Evolutionary conservation across 2,888 invertebrate species (phyloP), one percentile per base, ranked within the genome.

Genomic region (Cephus pygmeus): DNA sequence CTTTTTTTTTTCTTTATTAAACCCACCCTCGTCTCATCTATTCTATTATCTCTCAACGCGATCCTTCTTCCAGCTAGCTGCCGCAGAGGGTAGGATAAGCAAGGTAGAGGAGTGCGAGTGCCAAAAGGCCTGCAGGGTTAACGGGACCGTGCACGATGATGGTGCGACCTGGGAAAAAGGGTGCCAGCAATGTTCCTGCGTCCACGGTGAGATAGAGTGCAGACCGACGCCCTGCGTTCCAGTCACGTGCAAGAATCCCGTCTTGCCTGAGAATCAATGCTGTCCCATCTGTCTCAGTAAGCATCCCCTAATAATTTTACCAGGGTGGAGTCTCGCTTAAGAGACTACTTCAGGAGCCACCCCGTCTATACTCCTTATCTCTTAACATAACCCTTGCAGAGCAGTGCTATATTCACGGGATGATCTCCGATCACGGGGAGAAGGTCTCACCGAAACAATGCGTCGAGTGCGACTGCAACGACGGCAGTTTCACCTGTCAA

Each of bases 21-120:
- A 56, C 6, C 40, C 15, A 9, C 1, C 1, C 30, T 2, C 12
- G 31, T 71, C 33, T 31, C 71, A 15, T 71, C 31, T 71, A 31
- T 71, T 34, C 71, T 33, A 30, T 31, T 31, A 12, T 71, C 71
- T 73, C 36, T 73, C 35, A 34, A 33, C 36, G 74, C 35, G 74
- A n/a, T 90, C 85, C 85, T 89, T 89, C 87, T 88, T 92, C 85
- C 93, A 97, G 97, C 94, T 97, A 93, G 95, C 95, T 91, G 95
- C 94, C 90, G 95, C 96, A 85, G 97, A 97, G 92, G 94, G 94
- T 88, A 94, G 96, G 86, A 94, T 97, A 91, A 93, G 94, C 89
- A 94, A 94, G 89, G 93, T 97, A 89, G 97, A 97, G 92, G 95
- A 96, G 92, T 98, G 97, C 92, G 97, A 97, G 93, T 98, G 98